Evolutionary conservation across 2,888 invertebrate species (phyloP).

Genomic region (Polia nebulosa): DNA sequence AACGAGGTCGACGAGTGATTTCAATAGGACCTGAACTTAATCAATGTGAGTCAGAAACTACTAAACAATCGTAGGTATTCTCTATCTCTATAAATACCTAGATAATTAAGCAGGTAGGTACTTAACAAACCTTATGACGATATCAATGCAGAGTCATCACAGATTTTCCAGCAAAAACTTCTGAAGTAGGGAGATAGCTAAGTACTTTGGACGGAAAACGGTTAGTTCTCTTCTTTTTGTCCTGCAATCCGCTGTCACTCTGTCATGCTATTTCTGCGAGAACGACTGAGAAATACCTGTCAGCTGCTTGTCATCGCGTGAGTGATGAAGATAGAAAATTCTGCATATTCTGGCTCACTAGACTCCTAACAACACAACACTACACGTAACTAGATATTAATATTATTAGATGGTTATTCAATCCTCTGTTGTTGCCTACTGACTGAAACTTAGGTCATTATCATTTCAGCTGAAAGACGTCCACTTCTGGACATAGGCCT

Average conservation of each 20-base stretch:
- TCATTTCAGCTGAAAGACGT: no score
- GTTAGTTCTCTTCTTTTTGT: background rate
- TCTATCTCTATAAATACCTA: background rate
- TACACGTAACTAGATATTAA: background rate
- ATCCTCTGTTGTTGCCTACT: background rate
- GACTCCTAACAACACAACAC: constrained; percentile 51
- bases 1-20: background rate
- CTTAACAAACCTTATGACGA: background rate
- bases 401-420: constrained; percentile 1
- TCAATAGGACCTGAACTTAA: constrained; percentile 17
- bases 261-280: background rate
- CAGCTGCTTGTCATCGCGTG: constrained; percentile 20
- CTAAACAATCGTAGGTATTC: background rate
- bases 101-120: background rate
- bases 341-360: constrained; percentile 44
- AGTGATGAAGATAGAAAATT: constrained; percentile 17
- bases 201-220: background rate
- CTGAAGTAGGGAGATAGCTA: background rate
- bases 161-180: background rate
- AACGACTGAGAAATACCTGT: constrained; percentile 21
- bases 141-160: background rate
- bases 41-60: constrained; percentile 24
- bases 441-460: background rate
- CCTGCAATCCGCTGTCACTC: background rate
- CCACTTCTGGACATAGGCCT: no score